Evolutionary conservation across 1,140 invertebrate genomes (phyloP), one percentile per base, ranked within the genome.

Genomic region (Heliconius congener): DNA sequence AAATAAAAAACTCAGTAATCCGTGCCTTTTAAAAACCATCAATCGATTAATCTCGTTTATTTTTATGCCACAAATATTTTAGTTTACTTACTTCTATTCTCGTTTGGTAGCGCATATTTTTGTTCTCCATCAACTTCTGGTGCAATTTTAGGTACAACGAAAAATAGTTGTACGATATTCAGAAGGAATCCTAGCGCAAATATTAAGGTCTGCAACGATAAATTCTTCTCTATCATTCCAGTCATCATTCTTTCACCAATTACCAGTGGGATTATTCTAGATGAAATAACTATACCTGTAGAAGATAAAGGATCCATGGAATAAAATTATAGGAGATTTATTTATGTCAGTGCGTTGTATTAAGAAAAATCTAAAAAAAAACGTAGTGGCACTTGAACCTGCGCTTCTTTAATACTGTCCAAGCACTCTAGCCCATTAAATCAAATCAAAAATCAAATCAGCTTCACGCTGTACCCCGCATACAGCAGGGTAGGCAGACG

Each of bases 81-180:
- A 72, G 23, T n/a, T 18, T 55, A 78, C 78, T 81, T 81, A 86
- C 86, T 78, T 81, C 85, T 66, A 34, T 82, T 74, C 9, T 83
- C 60, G 23, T 76, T 46, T 19, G 74, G 75, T 2, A 73, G 42
- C 13, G 71, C 27, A 11, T 27, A 37, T 16, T 79, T 82, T 60
- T 57, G 71, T 13, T 66, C 71, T 1, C 74, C 78, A 52, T 77
- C 37, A 13, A 79, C 77, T 1, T 70, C 52, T 3, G 80, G 77
- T 1, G 70, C 19, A 2, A 3, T 8, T 71, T 27, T 78, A 16
- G 86, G 82, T 16, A 84, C 55, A 1, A 37, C 16, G 11, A 81
- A 70, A 3, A 76, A 55, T 11, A 87, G 27, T 71, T 84, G 82
- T 1, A 84, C 11, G 6, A 73, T 27, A 60, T 86, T 83, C 0